phyloP scores from a whole-genome alignment of 2,113 vertebrate species.

The Mixornis gularis region DNA sequence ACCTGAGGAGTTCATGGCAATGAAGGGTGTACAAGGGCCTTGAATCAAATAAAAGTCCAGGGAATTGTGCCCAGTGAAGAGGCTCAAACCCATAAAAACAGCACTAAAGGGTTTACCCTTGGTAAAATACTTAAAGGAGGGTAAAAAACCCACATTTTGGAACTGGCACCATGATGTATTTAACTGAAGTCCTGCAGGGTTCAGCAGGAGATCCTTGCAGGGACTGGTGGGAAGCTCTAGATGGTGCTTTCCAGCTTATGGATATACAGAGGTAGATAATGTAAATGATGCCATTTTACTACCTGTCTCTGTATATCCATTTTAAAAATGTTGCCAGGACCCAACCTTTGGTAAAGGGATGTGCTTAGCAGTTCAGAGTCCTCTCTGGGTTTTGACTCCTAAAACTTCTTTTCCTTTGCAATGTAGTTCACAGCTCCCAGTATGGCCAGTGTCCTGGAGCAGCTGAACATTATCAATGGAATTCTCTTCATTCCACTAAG shows the following conservation, averaged over 20 bases:
- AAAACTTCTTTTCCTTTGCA: background rate
- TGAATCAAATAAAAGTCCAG: background rate
- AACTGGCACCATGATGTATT: background rate
- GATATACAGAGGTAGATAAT: background rate
- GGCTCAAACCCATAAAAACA: background rate
- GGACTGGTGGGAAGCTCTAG: background rate
- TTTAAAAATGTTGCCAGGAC: background rate
- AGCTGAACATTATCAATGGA: conserved; percentile 97
- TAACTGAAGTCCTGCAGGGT: background rate
- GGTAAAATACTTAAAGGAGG: background rate
- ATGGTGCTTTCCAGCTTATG: background rate
- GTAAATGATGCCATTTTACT: background rate
- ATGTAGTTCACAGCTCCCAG: conserved; percentile 93
- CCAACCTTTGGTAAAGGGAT: background rate
- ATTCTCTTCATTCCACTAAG: conserved; percentile 99
- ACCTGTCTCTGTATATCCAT: background rate
- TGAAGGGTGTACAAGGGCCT: background rate
- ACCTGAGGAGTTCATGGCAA: background rate
- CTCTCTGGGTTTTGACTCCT: background rate
- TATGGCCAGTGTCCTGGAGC: conserved; percentile 95
- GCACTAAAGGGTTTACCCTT: background rate
- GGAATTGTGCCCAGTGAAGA: background rate
- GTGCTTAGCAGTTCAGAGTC: background rate
- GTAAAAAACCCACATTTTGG: background rate
- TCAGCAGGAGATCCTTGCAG: background rate